Base-by-base conservation (phyloP, 2,888 invertebrate genomes). In the Trichopoda pennipes region DNA sequence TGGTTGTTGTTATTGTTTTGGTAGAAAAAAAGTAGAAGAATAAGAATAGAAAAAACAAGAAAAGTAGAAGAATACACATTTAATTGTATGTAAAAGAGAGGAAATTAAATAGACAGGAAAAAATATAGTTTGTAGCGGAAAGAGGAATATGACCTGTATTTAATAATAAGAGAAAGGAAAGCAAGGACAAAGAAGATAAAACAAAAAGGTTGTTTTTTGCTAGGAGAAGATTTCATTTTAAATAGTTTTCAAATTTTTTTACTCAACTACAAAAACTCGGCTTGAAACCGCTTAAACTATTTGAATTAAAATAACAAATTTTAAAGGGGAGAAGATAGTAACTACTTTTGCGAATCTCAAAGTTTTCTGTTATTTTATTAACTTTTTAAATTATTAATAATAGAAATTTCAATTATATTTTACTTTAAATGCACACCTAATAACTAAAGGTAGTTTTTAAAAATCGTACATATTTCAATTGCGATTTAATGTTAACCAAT, bases 101-200 rank as follows among this genome's bases (percentile, higher is more conserved):
- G 56, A 75, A 56, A 75, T 53, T 32, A 77, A 79, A 53, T 49
- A 72, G 69, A 75, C 44, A 73, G 72, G 60, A 73, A 60, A 53
- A 74, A 16, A 69, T 81, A 75, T 79, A 83, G 81, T 81, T 81
- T 84, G 70, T 78, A 82, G 79, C 6, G 85, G 72, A 72, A 63
- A 51, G 3, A 47, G 61, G 69, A 63, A 32, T 42, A 56, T 55
- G 32, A 61, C 9, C 44, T 14, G 14, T 32, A 21, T 38, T 38
- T 12, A 63, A 12, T 53, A 35, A 58, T 17, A 32, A 44, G 21
- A 51, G 19, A 69, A 38, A 63, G 12, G 32, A 74, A n/a, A 21
- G 16, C 49, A 47, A 66, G 19, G 35, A 49, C 14, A 17, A 10
- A 19, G 17, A 17, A 49, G 17, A 49, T 10, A 49, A 49, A 19